Percentiles rank a stretch among this genome's conserved stretches.
Conservation (phyloP, 2,888 invertebrate genomes). For the Cephalotes varians region DNA sequence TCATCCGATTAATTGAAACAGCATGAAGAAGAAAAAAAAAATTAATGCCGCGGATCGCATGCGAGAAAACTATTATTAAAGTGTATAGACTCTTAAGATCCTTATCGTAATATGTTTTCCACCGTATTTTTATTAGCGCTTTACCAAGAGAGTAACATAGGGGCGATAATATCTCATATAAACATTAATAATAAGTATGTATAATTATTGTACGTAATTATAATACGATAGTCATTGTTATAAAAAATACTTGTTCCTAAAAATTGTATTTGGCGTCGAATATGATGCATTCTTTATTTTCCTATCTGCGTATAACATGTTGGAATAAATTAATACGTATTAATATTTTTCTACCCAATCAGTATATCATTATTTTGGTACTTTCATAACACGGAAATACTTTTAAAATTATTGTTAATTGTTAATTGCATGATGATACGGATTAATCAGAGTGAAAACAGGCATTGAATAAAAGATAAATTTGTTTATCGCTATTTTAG, state of each 20-base stretch:
- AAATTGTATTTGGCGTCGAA: background rate
- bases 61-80: slow-evolving; percentile 54
- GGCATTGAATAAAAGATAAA: background rate
- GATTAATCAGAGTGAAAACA: background rate
- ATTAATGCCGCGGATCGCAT: slow-evolving; percentile 30
- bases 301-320: background rate
- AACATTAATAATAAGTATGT: background rate
- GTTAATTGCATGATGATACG: background rate
- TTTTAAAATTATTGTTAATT: background rate
- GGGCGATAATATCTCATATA: slow-evolving; percentile 12
- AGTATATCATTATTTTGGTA: background rate
- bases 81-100: slow-evolving; percentile 48
- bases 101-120: slow-evolving; percentile 43
- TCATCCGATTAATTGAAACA: slow-evolving; percentile 30
- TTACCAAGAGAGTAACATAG: background rate
- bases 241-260: background rate
- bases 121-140: background rate
- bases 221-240: background rate
- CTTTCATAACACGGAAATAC: background rate
- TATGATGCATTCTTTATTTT: background rate
- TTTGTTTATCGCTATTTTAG: background rate
- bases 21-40: background rate
- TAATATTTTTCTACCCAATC: slow-evolving; percentile 4
- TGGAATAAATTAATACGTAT: background rate
- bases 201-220: background rate